Conservation (phyloP, 2,888 invertebrate species). For the Scaptodrosophila latifasciaeformis region DNA sequence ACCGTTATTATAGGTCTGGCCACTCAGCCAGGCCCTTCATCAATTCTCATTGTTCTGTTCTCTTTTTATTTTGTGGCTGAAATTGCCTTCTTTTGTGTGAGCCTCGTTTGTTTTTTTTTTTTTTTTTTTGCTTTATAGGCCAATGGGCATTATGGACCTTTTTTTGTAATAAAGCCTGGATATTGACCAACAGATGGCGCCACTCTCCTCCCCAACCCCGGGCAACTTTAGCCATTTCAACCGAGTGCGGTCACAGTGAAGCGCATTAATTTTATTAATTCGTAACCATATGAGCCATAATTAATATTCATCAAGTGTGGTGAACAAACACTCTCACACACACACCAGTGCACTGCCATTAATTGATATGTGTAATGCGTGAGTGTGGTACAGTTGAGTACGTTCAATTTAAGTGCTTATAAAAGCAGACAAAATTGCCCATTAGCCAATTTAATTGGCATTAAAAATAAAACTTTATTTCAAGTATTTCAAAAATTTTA, state of each 20-base stretch:
- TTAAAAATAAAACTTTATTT: constrained; percentile 1
- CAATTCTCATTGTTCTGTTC: too few relatives aligned
- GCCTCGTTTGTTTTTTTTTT: not conserved
- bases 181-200: constrained; percentile 15
- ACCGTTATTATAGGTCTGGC: too few relatives aligned
- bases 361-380: not conserved
- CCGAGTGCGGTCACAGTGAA: not conserved
- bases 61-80: too few relatives aligned
- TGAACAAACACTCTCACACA: constrained; percentile 1
- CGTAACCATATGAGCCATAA: constrained; percentile 34
- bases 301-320: constrained; percentile 37
- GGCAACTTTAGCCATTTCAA: not conserved
- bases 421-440: constrained; percentile 25
- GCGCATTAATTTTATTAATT: constrained; percentile 27
- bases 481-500: not conserved
- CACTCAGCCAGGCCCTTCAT: too few relatives aligned
- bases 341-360: not conserved
- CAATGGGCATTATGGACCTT: constrained; percentile 35
- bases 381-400: too few relatives aligned
- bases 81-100: not conserved
- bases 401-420: constrained; percentile 25
- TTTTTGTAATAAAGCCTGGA: constrained; percentile 10
- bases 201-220: constrained; percentile 8
- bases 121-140: constrained; percentile 37
- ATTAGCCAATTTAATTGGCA: constrained; percentile 38